Evolutionary conservation across 2,797 vertebrate genomes (phyloP).

Genomic region (Microcaecilia unicolor): DNA sequence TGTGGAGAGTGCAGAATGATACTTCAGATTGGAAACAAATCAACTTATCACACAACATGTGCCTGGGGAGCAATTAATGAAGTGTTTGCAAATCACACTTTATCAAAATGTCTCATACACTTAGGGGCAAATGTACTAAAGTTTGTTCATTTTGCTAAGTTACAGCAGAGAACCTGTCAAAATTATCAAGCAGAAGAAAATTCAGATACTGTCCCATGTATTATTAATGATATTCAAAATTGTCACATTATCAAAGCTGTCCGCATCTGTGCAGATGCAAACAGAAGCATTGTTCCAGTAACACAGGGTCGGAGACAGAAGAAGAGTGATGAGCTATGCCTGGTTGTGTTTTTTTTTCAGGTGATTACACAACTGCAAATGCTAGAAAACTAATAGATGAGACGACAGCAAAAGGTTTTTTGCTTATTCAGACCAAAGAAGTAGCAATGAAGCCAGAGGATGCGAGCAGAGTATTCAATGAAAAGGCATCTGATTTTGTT

Average conservation of each 20-base stretch:
- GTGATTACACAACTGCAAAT: constrained; percentile 89
- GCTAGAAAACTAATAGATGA: constrained; percentile 94
- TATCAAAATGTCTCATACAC: too few relatives aligned
- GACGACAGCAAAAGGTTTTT: constrained; percentile 70
- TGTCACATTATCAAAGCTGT: constrained; percentile 80
- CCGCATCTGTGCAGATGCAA: constrained; percentile 63
- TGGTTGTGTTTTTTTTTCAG: constrained; percentile 89
- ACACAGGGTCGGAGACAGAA: constrained; percentile 79
- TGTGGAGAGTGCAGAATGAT: too few relatives aligned
- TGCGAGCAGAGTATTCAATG: constrained; percentile 80
- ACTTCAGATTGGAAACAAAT: too few relatives aligned
- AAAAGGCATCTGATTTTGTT: constrained; percentile 64
- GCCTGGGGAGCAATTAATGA: too few relatives aligned
- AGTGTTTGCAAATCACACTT: too few relatives aligned
- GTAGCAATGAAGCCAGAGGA: constrained; percentile 90
- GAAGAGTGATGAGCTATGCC: constrained; percentile 81
- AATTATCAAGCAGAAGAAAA: too few relatives aligned
- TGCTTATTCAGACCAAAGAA: constrained; percentile 90
- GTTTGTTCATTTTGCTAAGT: too few relatives aligned
- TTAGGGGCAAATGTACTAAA: too few relatives aligned
- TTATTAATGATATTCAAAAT: too few relatives aligned
- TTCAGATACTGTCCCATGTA: too few relatives aligned
- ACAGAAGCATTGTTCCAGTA: constrained; percentile 82
- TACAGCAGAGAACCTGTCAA: too few relatives aligned
- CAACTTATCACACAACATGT: too few relatives aligned